phyloP scores from a whole-genome alignment of 2,113 vertebrate species.

The Microcebus jonahi region DNA sequence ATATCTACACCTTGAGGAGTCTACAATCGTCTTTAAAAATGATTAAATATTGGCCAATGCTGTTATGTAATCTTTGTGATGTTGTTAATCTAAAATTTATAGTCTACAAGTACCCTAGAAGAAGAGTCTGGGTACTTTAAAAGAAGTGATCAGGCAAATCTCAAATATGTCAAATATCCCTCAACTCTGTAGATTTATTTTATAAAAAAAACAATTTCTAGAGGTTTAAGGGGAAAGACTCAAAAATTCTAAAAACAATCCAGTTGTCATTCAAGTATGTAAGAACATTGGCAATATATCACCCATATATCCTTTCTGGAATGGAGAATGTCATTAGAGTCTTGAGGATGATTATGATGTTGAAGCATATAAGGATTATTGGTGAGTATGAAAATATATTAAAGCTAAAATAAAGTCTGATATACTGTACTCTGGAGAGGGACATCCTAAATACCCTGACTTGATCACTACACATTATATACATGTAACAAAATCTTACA shows the following conservation, averaged over 20 bases:
- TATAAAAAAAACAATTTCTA: not conserved
- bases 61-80: not conserved
- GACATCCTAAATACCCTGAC: no score
- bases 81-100: not conserved
- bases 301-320: not conserved
- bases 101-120: not conserved
- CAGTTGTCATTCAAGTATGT: not conserved
- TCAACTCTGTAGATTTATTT: not conserved
- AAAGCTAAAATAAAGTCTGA: not conserved
- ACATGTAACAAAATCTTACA: no score
- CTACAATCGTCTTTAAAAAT: not conserved
- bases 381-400: not conserved
- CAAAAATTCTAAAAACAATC: slow-evolving; percentile 2
- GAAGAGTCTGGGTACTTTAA: not conserved
- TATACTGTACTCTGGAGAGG: no score
- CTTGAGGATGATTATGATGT: not conserved
- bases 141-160: not conserved
- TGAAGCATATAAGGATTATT: not conserved
- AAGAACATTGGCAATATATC: not conserved
- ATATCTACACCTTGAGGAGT: not conserved
- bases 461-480: no score
- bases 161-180: not conserved
- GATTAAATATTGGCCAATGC: not conserved
- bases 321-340: not conserved
- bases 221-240: not conserved